Percentiles rank a stretch among this genome's conserved stretches.
phyloP scores from a whole-genome alignment of 2,888 invertebrate genomes.

The Drosophila acutilabella region DNA sequence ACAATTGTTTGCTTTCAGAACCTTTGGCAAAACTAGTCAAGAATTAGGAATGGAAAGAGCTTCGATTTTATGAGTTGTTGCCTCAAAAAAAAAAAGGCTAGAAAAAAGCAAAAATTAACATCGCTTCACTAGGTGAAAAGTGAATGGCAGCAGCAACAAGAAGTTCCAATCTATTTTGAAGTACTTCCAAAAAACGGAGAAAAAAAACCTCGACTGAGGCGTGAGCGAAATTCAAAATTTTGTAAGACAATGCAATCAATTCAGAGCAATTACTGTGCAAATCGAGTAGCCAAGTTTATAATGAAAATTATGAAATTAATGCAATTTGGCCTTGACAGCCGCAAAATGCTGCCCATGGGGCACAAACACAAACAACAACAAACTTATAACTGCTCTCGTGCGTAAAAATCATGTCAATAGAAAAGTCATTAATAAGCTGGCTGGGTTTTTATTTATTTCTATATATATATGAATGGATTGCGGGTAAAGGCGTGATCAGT shows the following conservation, averaged over 20 bases:
- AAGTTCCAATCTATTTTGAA: slow-evolving; percentile 55
- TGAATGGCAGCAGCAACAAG: slow-evolving; percentile 62
- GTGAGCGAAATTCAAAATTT: slow-evolving; percentile 59
- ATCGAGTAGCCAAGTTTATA: slow-evolving; percentile 28
- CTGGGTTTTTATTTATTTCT: neutral
- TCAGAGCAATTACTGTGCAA: slow-evolving; percentile 27
- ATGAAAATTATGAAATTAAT: slow-evolving; percentile 73
- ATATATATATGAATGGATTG: slow-evolving; percentile 44
- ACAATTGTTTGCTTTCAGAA: slow-evolving; percentile 52
- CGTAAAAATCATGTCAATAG: slow-evolving; percentile 77
- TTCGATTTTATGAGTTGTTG: slow-evolving; percentile 70
- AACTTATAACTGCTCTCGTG: slow-evolving; percentile 42
- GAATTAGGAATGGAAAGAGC: slow-evolving; percentile 54
- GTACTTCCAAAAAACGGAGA: slow-evolving; percentile 9
- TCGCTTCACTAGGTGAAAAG: slow-evolving; percentile 71
- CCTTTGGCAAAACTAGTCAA: slow-evolving; percentile 46
- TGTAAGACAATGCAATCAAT: slow-evolving; percentile 53
- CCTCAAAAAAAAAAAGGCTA: slow-evolving; percentile 8
- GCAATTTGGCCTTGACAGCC: slow-evolving; percentile 75
- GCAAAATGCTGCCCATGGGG: slow-evolving; percentile 46
- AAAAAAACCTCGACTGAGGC: slow-evolving; percentile 27
- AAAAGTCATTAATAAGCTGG: slow-evolving; percentile 67
- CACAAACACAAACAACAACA: slow-evolving; percentile 7
- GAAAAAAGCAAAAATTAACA: neutral
- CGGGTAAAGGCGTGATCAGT: slow-evolving; percentile 50